These are phyloP conservation scores for Conistra vaccinii DNA, from an alignment of 2,888 invertebrate species.

Conservation along the genomic window DNA sequence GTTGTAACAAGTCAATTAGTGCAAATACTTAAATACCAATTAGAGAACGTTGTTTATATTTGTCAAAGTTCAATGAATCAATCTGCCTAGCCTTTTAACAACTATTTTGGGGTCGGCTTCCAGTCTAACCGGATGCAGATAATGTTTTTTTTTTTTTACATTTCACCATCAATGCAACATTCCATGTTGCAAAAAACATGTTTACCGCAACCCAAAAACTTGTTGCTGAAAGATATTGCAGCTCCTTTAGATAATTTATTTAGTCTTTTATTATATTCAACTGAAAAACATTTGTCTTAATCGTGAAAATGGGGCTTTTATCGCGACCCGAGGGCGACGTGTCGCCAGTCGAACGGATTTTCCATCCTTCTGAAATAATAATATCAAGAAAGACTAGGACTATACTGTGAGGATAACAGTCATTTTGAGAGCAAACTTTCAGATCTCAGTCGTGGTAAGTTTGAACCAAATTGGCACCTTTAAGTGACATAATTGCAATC, in stretches of 20 bases:
- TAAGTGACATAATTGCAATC: neutral
- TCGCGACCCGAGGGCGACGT: too few species aligned
- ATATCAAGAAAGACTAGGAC: too few species aligned
- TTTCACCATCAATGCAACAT: neutral
- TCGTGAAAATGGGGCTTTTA: neutral
- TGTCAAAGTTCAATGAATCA: too few species aligned
- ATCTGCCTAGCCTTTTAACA: too few species aligned
- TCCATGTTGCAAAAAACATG: neutral
- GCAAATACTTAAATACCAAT: neutral
- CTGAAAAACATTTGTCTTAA: neutral
- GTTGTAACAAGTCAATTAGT: neutral
- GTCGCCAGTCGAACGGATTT: neutral
- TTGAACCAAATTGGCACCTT: constrained; percentile 13
- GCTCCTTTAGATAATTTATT: neutral
- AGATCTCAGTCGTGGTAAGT: neutral
- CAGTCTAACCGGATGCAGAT: too few species aligned
- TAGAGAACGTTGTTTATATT: neutral
- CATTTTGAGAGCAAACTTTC: neutral
- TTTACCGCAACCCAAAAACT: neutral
- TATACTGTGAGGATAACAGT: neutral
- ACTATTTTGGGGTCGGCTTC: too few species aligned
- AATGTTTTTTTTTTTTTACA: too few species aligned
- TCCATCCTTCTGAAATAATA: neutral
- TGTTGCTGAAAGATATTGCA: neutral
- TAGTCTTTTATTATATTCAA: neutral